phyloP scores from a whole-genome alignment of 1,140 invertebrate genomes.

The Pachypeltis micranthus region DNA sequence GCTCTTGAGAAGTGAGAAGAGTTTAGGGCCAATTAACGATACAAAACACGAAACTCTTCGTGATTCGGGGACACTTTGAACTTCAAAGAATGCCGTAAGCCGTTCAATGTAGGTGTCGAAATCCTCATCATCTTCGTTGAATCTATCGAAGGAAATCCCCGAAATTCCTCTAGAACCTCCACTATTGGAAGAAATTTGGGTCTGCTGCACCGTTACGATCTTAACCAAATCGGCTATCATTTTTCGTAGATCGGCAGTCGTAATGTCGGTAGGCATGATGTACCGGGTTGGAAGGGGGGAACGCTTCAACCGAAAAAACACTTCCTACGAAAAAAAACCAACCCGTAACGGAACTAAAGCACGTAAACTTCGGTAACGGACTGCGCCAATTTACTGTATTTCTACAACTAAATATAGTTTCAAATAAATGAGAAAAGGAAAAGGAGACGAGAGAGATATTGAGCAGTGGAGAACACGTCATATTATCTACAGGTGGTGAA shows the following conservation, averaged over 20 bases:
- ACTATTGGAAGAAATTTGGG: not conserved
- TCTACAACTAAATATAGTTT: too few relatives aligned
- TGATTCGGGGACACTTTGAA: not conserved
- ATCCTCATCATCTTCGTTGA: not conserved
- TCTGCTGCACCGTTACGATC: not conserved
- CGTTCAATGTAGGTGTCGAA: not conserved
- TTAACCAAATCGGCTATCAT: not conserved
- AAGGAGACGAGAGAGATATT: too few relatives aligned
- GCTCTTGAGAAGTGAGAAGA: not conserved
- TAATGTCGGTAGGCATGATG: too few relatives aligned
- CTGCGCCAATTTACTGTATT: too few relatives aligned
- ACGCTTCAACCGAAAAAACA: too few relatives aligned
- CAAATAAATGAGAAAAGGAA: too few relatives aligned
- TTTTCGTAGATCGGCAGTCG: not conserved
- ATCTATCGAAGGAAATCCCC: not conserved
- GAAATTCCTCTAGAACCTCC: not conserved
- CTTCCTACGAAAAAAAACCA: too few relatives aligned
- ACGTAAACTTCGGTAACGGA: too few relatives aligned
- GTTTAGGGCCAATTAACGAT: not conserved
- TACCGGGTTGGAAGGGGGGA: too few relatives aligned
- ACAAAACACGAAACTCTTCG: not conserved
- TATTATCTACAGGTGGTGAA: too few relatives aligned
- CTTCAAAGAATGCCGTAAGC: not conserved
- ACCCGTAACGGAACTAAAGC: too few relatives aligned
- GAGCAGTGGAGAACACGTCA: too few relatives aligned